Base-by-base conservation (phyloP, 2,113 vertebrate species). In the Halichoeres trimaculatus region DNA sequence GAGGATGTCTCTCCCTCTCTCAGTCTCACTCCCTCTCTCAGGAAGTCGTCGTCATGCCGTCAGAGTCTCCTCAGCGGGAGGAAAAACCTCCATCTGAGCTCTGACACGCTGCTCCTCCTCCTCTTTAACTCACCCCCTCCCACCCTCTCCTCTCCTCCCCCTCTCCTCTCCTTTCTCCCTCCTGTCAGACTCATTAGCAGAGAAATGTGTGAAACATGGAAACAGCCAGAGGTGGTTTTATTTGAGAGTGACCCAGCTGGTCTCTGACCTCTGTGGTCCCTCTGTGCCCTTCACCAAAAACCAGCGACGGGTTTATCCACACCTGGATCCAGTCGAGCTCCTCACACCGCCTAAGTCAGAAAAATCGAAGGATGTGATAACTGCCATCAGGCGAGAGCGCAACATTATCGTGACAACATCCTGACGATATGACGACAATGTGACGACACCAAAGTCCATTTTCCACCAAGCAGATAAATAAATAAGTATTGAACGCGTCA, bases 21-120 rank as follows among this genome's bases (percentile, higher is more conserved):
- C 16, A 4, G 3, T 64, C 34, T 67, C 26, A 45, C 43, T 73
- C 13, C 58, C 45, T 76, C 52, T 57, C 57, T 85, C 80, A 79
- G 75, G 73, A 80, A 85, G 80, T 63, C 26, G 53, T 70, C 59
- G 71, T 89, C 82, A 85, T 73, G 55, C 68, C 47, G 51, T 85
- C 73, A 74, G 74, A 80, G 54, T 70, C 41, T 81, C 63, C 72
- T 68, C 76, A 64, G 63, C 24, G 4, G 64, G 76, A 82, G 26
- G 75, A 83, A 74, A 85, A 84, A 64, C 64, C 83, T 84, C 71
- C 80, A 52, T 76, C 75, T 76, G 77, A 81, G 70, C 71, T 74
- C 57, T 63, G 76, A 30, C 30, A 30, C 6, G 30, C 30, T 30
- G 30, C 30, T 6, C 30, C 30, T 30, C 30, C 30, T 30, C 30